Base-by-base conservation (phyloP, 2,797 vertebrate genomes). In the Eremophila alpestris region DNA sequence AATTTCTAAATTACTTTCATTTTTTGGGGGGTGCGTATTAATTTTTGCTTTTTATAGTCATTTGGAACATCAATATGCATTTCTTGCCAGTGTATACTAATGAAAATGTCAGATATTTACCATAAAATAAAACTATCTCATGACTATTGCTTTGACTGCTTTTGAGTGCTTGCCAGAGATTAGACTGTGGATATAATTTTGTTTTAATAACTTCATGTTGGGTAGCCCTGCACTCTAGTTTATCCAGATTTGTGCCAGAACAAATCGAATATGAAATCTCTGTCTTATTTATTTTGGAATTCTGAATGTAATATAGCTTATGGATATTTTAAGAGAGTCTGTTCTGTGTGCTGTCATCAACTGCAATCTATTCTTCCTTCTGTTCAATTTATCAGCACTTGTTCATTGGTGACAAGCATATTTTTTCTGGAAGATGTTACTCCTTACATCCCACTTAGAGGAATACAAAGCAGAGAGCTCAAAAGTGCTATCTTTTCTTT, bases 81-180 rank as follows among this genome's bases (percentile, higher is more conserved):
- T 95, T 93, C 56, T 89, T 95, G 38, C 46, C 49, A 60, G 59
- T 70, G 17, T 60, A 36, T 54, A 56, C 63, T 92, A 80, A 67
- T 86, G 87, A 84, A 94, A 93, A 95, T 90, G 62, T 82, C 83
- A 80, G 89, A 32, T 93, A 84, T 67, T 86, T 87, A 79, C 45
- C 63, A 82, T 69, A 82, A 89, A 89, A 63, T 88, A 55, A 63
- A 87, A 73, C 63, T 78, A 24, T 76, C 48, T 73, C 63, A 40
- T 84, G 67, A 46, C 36, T 78, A 14, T 79, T 92, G 32, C 81
- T 93, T 77, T 90, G 48, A 77, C 77, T 87, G 80, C 70, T 76
- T 88, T 86, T 91, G 77, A 94, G 38, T 79, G 48, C 67, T 89
- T 94, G 83, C 90, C 86, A 84, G 90, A 83, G 67, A 73, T 87